Percentiles rank a stretch among this genome's conserved stretches.
These are phyloP conservation scores for Percopsis omiscomaycus DNA, from an alignment of 2,797 vertebrate species.

Conservation along the genomic window DNA sequence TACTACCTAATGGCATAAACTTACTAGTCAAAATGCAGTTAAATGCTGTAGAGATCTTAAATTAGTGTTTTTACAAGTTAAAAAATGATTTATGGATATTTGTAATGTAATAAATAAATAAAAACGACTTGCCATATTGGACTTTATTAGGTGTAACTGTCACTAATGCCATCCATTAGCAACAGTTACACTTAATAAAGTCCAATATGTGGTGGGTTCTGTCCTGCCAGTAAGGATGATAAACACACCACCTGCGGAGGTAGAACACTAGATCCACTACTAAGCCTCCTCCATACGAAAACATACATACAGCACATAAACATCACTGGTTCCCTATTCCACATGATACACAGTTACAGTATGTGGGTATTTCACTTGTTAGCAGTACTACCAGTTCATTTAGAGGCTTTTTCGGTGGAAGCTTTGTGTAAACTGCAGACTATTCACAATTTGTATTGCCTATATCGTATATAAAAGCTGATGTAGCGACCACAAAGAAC, in stretches of 20 bases:
- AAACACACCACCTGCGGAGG: conserved; percentile 16
- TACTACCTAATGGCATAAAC: too few species aligned
- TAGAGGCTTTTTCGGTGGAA: too few species aligned
- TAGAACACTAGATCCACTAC: not conserved
- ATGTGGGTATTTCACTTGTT: not conserved
- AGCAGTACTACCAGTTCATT: not conserved
- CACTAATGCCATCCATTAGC: conserved; percentile 11
- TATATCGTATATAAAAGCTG: too few species aligned
- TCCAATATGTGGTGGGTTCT: conserved; percentile 1
- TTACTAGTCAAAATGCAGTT: too few species aligned
- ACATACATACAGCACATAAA: not conserved
- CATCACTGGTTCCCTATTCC: not conserved
- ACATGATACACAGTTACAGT: not conserved
- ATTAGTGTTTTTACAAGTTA: too few species aligned
- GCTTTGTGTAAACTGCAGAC: not conserved
- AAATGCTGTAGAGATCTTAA: too few species aligned
- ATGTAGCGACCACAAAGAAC: not conserved
- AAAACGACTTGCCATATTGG: too few species aligned
- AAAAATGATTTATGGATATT: too few species aligned
- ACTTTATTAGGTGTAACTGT: conserved; percentile 2
- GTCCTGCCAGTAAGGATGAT: conserved; percentile 14
- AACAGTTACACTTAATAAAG: too few species aligned
- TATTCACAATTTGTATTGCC: not conserved
- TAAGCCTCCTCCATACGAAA: not conserved
- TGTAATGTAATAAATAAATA: too few species aligned